These are phyloP conservation scores for Troilus luridus DNA, from an alignment of 2,888 invertebrate genomes.

Conservation along the genomic window DNA sequence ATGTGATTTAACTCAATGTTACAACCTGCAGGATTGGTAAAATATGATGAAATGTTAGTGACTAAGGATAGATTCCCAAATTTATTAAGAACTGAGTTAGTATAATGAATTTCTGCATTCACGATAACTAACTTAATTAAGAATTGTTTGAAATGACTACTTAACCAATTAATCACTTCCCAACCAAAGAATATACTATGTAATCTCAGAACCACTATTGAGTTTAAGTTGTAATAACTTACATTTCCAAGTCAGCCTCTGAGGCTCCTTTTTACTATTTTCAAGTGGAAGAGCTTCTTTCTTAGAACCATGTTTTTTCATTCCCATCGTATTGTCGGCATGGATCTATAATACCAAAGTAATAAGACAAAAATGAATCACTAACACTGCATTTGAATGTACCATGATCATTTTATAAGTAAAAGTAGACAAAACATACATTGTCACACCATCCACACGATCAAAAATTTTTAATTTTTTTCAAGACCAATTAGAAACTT, in stretches of 20 bases:
- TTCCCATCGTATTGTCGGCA: conserved; percentile 58
- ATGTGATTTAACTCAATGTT: no score
- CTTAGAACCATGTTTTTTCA: conserved; percentile 59
- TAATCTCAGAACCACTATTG: neutral
- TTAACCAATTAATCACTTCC: neutral
- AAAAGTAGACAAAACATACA: neutral
- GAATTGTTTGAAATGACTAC: neutral
- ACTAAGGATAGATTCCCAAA: neutral
- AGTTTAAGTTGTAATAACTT: conserved; percentile 49
- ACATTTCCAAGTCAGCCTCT: conserved; percentile 64
- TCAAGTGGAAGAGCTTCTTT: conserved; percentile 51
- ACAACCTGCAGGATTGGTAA: no score
- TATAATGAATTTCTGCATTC: neutral
- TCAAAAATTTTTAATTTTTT: neutral
- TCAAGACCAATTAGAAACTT: neutral
- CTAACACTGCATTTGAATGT: neutral
- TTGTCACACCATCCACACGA: neutral
- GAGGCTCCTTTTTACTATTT: conserved; percentile 55
- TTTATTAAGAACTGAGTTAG: neutral
- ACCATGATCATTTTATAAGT: neutral
- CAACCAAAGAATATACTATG: neutral
- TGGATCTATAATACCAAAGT: conserved; percentile 48
- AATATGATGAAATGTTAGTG: neutral
- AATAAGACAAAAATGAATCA: neutral
- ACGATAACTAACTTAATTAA: neutral